A percentile compares a stretch with the other conserved stretches of the same genome.
These are phyloP conservation scores for Eupsilia transversa DNA, from an alignment of 2,888 invertebrate genomes.

Conservation along the genomic window DNA sequence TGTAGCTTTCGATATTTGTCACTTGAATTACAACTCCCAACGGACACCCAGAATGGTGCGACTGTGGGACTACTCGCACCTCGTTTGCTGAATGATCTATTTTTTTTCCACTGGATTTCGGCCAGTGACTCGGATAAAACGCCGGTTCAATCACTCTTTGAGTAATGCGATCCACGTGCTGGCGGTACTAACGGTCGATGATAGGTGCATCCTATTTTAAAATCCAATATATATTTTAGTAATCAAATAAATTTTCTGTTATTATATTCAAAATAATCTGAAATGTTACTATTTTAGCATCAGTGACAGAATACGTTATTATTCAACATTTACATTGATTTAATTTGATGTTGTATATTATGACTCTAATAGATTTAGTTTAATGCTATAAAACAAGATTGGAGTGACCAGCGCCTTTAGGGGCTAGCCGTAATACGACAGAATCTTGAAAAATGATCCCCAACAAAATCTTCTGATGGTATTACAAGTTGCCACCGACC, in stretches of 20 bases:
- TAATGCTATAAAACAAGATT: slow-evolving; percentile 56
- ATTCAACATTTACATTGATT: slow-evolving; percentile 41
- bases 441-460: slow-evolving; percentile 65
- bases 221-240: slow-evolving; percentile 36
- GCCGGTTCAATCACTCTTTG: slow-evolving; percentile 56
- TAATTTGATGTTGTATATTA: slow-evolving; percentile 24
- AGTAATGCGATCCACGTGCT: slow-evolving; percentile 61
- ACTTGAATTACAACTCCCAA: slow-evolving; percentile 90
- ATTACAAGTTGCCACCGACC: slow-evolving; percentile 74
- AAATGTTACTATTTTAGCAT: slow-evolving; percentile 18
- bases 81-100: slow-evolving; percentile 87
- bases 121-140: slow-evolving; percentile 60
- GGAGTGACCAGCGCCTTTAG: slow-evolving; percentile 44
- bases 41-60: slow-evolving; percentile 83
- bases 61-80: slow-evolving; percentile 85
- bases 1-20: slow-evolving; percentile 91
- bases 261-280: slow-evolving; percentile 4
- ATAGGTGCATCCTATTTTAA: slow-evolving; percentile 53
- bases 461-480: slow-evolving; percentile 68
- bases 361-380: slow-evolving; percentile 32
- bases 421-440: slow-evolving; percentile 59
- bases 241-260: background rate
- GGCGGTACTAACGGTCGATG: slow-evolving; percentile 30
- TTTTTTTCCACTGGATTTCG: slow-evolving; percentile 78
- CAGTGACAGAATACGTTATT: slow-evolving; percentile 14